phyloP scores from a whole-genome alignment of 2,113 vertebrate species.

The Petroica traversi region DNA sequence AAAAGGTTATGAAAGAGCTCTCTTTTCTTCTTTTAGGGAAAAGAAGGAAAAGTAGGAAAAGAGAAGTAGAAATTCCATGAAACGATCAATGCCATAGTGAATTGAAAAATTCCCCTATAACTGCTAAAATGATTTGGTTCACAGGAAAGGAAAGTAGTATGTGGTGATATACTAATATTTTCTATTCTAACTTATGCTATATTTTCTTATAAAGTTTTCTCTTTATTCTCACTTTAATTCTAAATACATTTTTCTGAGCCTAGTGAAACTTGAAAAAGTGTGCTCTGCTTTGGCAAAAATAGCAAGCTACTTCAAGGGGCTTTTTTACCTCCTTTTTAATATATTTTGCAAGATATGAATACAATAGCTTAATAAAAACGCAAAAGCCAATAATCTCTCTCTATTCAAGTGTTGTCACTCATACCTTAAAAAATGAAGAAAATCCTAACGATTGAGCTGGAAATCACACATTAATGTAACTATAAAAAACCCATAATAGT shows the following conservation, averaged over 20 bases:
- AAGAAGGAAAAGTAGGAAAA: background rate
- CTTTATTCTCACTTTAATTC: background rate
- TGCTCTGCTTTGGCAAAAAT: conserved; percentile 19
- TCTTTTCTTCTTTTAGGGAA: background rate
- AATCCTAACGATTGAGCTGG: background rate
- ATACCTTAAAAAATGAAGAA: background rate
- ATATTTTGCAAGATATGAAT: background rate
- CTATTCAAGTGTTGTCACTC: background rate
- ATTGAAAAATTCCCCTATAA: background rate
- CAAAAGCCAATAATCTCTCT: background rate
- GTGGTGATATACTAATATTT: background rate
- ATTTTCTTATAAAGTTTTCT: background rate
- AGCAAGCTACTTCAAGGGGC: background rate
- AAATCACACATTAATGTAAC: background rate
- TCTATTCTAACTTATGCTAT: background rate
- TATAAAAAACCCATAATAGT: background rate
- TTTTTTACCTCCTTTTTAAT: background rate
- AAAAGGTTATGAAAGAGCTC: background rate
- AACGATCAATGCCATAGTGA: background rate
- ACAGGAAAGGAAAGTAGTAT: background rate
- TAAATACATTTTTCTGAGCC: background rate
- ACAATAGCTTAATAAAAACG: conserved; percentile 2
- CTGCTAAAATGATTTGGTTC: background rate
- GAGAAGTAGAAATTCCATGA: background rate
- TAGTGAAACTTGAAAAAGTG: background rate